Percentiles rank a stretch among this genome's conserved stretches.
These are phyloP conservation scores for Actinia equina DNA, from an alignment of 64 coral and sea anemone species.

Conservation along the genomic window DNA sequence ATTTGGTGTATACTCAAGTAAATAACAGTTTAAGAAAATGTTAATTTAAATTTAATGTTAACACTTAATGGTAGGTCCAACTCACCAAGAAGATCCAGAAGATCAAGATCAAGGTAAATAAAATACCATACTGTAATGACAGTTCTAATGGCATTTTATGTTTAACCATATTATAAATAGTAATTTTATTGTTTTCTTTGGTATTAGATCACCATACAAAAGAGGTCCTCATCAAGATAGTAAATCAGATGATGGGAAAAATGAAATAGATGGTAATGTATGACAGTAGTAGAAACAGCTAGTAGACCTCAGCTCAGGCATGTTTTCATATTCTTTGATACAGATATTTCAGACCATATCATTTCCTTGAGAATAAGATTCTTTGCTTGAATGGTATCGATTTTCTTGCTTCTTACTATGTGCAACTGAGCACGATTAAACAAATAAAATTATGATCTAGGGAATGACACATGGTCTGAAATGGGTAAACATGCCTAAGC, in stretches of 20 bases:
- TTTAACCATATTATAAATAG: not conserved
- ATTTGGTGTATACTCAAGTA: too few species aligned
- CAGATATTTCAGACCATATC: not conserved
- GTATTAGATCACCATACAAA: conserved; percentile 59
- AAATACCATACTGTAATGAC: not conserved
- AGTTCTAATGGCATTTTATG: not conserved
- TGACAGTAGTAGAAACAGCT: not conserved
- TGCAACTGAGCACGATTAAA: not conserved
- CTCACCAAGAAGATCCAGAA: conserved; percentile 62
- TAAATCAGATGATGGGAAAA: conserved; percentile 7
- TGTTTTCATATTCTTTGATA: too few species aligned
- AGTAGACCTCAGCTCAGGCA: not conserved
- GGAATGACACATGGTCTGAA: too few species aligned
- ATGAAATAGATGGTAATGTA: conserved; percentile 30
- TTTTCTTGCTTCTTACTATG: not conserved
- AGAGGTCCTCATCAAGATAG: conserved; percentile 28
- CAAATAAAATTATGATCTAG: too few species aligned
- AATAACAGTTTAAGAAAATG: too few species aligned
- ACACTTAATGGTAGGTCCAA: conserved; percentile 29
- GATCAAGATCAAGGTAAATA: conserved; percentile 59
- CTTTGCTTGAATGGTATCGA: not conserved
- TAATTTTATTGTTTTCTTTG: not conserved
- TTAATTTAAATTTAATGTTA: too few species aligned
- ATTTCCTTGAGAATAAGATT: not conserved
- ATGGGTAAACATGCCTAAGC: too few species aligned